These are phyloP conservation scores for Anseranas semipalmata DNA, from an alignment of 2,113 vertebrate genomes.

Conservation along the genomic window DNA sequence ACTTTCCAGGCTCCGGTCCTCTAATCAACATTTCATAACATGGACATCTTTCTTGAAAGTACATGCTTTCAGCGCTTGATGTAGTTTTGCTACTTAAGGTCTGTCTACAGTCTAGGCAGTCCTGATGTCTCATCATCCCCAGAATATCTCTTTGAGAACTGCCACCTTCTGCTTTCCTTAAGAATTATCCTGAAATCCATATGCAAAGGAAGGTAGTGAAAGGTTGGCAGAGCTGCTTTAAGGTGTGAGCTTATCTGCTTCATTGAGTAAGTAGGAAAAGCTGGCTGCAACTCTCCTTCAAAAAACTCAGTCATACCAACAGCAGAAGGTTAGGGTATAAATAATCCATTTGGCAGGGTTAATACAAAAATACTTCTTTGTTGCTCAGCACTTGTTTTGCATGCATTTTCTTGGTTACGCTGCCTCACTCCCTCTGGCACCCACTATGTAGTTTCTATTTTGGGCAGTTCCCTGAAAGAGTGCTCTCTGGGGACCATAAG, in stretches of 20 bases:
- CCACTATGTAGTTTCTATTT: background rate
- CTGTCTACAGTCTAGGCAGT: background rate
- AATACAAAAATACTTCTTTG: slow-evolving; percentile 33
- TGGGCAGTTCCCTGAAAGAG: background rate
- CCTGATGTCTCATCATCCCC: background rate
- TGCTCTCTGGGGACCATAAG: background rate
- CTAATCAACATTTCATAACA: background rate
- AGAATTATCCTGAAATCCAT: background rate
- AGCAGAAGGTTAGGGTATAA: slow-evolving; percentile 40
- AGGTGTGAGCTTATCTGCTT: background rate
- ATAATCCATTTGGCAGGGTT: slow-evolving; percentile 53
- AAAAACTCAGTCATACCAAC: slow-evolving; percentile 24
- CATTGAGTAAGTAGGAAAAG: slow-evolving; percentile 13
- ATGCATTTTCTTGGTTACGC: slow-evolving; percentile 21
- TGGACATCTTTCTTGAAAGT: background rate
- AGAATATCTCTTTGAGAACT: background rate
- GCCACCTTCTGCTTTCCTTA: background rate
- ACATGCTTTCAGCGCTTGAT: background rate
- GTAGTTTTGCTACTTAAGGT: background rate
- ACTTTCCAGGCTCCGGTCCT: background rate
- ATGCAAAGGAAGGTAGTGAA: background rate
- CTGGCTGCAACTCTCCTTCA: background rate
- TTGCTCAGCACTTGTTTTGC: slow-evolving; percentile 57
- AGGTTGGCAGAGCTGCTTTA: background rate
- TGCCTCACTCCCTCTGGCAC: slow-evolving; percentile 21